phyloP scores from a whole-genome alignment of 2,113 vertebrate genomes.

The Camelus bactrianus region DNA sequence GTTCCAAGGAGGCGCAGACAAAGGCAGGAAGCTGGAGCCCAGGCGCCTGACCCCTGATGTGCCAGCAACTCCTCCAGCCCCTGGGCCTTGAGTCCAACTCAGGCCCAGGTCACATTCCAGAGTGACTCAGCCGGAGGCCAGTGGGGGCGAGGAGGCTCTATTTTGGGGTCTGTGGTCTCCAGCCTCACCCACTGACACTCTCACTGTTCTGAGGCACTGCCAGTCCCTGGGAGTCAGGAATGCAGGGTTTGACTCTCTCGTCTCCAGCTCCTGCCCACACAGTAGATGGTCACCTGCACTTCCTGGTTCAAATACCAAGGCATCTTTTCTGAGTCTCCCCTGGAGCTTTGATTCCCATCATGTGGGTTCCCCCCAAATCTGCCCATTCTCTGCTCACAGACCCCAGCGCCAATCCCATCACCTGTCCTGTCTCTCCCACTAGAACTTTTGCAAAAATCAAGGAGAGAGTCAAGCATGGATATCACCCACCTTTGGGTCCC shows the following conservation, averaged over 20 bases:
- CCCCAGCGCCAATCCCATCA: background rate
- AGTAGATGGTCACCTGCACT: background rate
- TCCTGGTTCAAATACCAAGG: background rate
- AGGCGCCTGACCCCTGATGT: background rate
- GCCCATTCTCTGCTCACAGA: background rate
- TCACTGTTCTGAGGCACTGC: conserved; percentile 15
- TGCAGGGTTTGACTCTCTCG: background rate
- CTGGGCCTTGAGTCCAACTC: background rate
- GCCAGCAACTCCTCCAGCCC: background rate
- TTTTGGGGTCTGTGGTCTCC: conserved; percentile 45
- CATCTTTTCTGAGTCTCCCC: background rate
- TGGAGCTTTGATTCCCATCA: background rate
- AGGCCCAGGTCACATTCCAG: conserved; percentile 20
- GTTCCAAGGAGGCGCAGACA: conserved; percentile 13
- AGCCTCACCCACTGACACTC: conserved; percentile 24
- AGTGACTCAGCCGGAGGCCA: conserved; percentile 39
- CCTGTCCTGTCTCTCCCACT: background rate
- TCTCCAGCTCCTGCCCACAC: background rate
- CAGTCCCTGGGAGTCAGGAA: background rate
- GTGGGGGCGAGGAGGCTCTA: background rate
- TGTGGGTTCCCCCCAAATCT: background rate
- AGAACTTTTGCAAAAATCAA: background rate
- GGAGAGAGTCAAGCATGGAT: background rate
- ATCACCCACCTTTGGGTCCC: background rate
- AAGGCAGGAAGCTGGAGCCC: conserved; percentile 70